Evolutionary conservation across 2,113 vertebrate species (phyloP).

Genomic region (Otocyon megalotis): DNA sequence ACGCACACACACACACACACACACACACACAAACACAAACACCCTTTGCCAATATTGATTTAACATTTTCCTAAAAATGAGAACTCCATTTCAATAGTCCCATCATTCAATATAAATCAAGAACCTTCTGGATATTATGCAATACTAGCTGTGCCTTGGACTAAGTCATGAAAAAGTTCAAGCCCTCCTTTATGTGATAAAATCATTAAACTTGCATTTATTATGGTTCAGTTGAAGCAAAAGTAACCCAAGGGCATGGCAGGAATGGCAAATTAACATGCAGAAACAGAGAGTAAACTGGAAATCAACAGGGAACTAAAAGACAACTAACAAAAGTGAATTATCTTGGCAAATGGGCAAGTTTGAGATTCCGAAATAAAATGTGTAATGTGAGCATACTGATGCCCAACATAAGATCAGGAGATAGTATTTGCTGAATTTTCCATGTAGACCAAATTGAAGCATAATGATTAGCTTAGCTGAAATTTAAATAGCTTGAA

Average conservation of each 20-base stretch:
- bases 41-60: not conserved
- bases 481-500: conserved; percentile 15
- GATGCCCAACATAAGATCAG: not conserved
- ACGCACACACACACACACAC: not conserved
- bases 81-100: not conserved
- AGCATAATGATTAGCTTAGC: conserved; percentile 13
- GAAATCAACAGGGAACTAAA: conserved; percentile 35
- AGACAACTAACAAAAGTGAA: conserved; percentile 20
- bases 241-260: not conserved
- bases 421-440: not conserved
- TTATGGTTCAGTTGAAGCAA: not conserved
- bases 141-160: not conserved
- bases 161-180: not conserved
- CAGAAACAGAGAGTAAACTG: conserved; percentile 17
- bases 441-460: not conserved
- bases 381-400: not conserved
- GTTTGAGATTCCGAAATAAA: conserved; percentile 8
- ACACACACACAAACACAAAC: not conserved
- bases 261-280: conserved; percentile 47
- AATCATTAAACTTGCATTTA: conserved; percentile 14
- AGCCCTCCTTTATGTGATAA: not conserved
- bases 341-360: conserved; percentile 32
- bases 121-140: not conserved
- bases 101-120: not conserved
- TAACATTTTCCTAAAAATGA: not conserved